Evolutionary conservation across 2,113 vertebrate genomes (phyloP).

Genomic region (Myrmecophaga tridactyla): DNA sequence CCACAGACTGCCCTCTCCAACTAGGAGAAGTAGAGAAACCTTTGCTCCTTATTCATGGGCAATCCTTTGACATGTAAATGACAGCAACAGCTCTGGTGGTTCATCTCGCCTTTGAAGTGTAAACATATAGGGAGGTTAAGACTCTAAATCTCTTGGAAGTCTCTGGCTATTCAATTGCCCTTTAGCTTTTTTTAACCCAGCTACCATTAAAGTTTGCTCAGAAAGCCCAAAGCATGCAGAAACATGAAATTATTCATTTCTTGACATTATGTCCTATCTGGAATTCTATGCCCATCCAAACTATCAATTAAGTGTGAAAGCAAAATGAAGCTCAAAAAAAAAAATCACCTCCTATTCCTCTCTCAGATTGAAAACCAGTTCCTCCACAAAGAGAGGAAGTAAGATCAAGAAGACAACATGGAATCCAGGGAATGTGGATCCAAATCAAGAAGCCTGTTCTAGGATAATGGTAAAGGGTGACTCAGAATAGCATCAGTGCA

Average conservation of each 20-base stretch:
- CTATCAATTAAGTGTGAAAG: not conserved
- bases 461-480: not conserved
- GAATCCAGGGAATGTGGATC: not conserved
- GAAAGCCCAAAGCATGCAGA: not conserved
- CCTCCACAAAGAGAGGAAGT: not conserved
- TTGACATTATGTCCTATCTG: not conserved
- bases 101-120: not conserved
- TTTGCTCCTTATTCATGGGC: not conserved
- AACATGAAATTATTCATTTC: not conserved
- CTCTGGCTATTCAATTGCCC: not conserved
- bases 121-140: not conserved
- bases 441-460: not conserved
- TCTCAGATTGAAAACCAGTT: not conserved
- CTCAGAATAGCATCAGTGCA: not conserved
- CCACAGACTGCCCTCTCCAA: not conserved
- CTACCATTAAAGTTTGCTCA: not conserved
- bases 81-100: fast-evolving
- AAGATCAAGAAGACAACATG: not conserved
- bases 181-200: not conserved
- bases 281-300: not conserved
- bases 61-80: not conserved
- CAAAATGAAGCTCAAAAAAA: not conserved
- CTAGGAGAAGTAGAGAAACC: not conserved
- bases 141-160: not conserved
- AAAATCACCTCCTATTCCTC: not conserved